phyloP scores from a whole-genome alignment of 2,888 invertebrate genomes.

The Nomada ruficornis region DNA sequence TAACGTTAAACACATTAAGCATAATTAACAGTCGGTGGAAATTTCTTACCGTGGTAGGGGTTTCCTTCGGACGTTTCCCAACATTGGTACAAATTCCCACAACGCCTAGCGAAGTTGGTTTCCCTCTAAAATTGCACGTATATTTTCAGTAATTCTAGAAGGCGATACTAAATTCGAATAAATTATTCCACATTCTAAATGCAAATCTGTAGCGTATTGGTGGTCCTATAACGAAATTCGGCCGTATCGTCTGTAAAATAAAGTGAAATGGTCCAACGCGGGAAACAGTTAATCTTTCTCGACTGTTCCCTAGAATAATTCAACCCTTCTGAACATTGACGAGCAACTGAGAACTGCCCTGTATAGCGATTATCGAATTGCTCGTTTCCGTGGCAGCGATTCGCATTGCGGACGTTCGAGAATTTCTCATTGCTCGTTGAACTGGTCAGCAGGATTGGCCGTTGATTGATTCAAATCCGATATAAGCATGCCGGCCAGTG shows the following conservation, averaged over 20 bases:
- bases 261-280: no score
- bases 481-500: slow-evolving; percentile 77
- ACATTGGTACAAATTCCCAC: slow-evolving; percentile 22
- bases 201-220: no score
- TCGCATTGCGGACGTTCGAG: slow-evolving; percentile 39
- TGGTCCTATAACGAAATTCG: no score
- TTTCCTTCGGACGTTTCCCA: not conserved
- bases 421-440: slow-evolving; percentile 61
- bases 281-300: no score
- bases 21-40: not conserved
- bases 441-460: slow-evolving; percentile 45
- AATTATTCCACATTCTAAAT: not conserved
- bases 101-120: not conserved
- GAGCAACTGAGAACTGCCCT: not conserved
- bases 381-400: slow-evolving; percentile 36
- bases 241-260: no score
- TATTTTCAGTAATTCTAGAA: not conserved
- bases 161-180: not conserved
- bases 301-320: not conserved
- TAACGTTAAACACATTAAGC: no score
- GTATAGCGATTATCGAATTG: slow-evolving; percentile 4
- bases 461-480: slow-evolving; percentile 71
- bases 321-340: not conserved
- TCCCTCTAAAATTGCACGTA: slow-evolving; percentile 25
- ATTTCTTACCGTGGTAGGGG: slow-evolving; percentile 43